phyloP scores from a whole-genome alignment of 1,140 invertebrate species.

The Drosophila erecta region DNA sequence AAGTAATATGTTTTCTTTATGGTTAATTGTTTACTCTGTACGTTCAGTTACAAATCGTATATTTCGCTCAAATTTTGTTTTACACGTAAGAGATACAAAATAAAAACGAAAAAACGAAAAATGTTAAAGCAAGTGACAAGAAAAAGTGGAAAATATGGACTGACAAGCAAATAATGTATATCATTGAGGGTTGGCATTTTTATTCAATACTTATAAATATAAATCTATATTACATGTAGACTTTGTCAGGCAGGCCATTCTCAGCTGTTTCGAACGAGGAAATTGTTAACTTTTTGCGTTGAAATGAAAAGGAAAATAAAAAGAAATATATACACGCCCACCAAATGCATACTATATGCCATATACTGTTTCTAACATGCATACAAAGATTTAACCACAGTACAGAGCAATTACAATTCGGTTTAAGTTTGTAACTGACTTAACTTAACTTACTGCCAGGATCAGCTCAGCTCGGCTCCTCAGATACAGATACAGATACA shows the following conservation, averaged over 20 bases:
- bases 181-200: slow-evolving; percentile 65
- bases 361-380: slow-evolving; percentile 76
- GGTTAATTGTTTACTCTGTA: slow-evolving; percentile 69
- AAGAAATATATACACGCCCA: slow-evolving; percentile 67
- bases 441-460: slow-evolving; percentile 56
- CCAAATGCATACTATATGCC: slow-evolving; percentile 81
- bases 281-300: slow-evolving; percentile 82
- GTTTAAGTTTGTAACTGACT: slow-evolving; percentile 39
- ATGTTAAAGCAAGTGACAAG: slow-evolving; percentile 53
- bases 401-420: slow-evolving; percentile 22
- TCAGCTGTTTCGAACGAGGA: slow-evolving; percentile 72
- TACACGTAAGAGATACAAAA: slow-evolving; percentile 40
- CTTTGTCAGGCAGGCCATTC: slow-evolving; percentile 52
- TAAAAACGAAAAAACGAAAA: slow-evolving; percentile 23
- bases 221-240: slow-evolving; percentile 42
- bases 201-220: slow-evolving; percentile 39
- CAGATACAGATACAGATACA: slow-evolving; percentile 15
- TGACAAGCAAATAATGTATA: slow-evolving; percentile 76
- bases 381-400: slow-evolving; percentile 55
- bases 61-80: slow-evolving; percentile 81
- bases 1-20: slow-evolving; percentile 61
- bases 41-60: slow-evolving; percentile 65
- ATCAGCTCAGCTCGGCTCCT: slow-evolving; percentile 42
- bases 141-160: slow-evolving; percentile 60
- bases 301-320: slow-evolving; percentile 45